phyloP scores from a whole-genome alignment of 2,888 invertebrate species.

The Neocrepidodera transversa region DNA sequence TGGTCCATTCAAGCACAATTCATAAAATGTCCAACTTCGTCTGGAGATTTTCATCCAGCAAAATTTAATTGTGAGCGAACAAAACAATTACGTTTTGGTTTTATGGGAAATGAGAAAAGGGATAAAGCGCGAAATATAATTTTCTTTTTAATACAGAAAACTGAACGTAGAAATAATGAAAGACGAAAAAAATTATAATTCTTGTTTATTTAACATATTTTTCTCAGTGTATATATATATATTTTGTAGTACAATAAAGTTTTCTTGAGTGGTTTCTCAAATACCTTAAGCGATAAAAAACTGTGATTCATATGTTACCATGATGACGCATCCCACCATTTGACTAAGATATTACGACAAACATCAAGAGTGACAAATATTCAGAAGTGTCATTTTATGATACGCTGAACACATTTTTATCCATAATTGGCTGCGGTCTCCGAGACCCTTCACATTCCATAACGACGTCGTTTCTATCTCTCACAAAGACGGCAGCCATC shows the following conservation, averaged over 20 bases:
- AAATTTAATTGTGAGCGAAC: conserved; percentile 14
- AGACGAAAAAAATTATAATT: too few relatives aligned
- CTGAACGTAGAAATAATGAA: too few relatives aligned
- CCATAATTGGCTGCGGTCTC: conserved; percentile 22
- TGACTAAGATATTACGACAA: conserved; percentile 22
- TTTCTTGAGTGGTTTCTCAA: too few relatives aligned
- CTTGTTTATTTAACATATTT: too few relatives aligned
- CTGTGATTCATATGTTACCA: conserved; percentile 7
- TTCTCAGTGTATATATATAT: too few relatives aligned
- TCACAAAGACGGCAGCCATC: conserved; percentile 42
- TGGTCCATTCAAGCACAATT: conserved; percentile 8
- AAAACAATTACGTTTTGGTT: conserved; percentile 5
- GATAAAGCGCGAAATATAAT: not conserved
- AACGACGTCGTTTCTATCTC: conserved; percentile 53
- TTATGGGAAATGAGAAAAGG: not conserved
- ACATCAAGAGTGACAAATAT: conserved; percentile 23
- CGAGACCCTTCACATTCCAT: conserved; percentile 41
- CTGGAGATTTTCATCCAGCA: conserved; percentile 10
- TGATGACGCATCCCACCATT: conserved; percentile 7
- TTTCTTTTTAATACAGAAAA: not conserved
- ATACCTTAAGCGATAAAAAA: conserved; percentile 8
- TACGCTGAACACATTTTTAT: conserved; percentile 25
- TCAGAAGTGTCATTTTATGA: conserved; percentile 26
- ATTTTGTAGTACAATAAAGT: too few relatives aligned
- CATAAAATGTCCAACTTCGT: not conserved